Conservation (phyloP, 2,888 invertebrate species). For the Monoplex corrugatus region DNA sequence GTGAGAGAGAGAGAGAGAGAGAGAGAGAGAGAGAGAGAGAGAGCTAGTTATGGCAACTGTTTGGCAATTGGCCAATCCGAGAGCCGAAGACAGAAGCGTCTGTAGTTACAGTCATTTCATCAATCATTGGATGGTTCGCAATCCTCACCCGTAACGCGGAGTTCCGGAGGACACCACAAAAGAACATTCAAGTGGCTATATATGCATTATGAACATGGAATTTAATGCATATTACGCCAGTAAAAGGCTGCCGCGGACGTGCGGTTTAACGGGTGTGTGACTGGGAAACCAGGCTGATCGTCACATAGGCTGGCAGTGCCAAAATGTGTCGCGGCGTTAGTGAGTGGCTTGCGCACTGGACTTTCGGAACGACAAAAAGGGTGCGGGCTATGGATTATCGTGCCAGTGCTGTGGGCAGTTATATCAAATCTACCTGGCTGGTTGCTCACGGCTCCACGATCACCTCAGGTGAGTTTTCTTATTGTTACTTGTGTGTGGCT, state of each 20-base stretch:
- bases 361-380: not conserved
- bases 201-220: conserved; percentile 27
- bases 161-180: conserved; percentile 2
- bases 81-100: conserved; percentile 45
- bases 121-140: conserved; percentile 32
- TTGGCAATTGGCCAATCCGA: conserved; percentile 41
- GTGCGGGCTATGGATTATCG: not conserved
- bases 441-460: not conserved
- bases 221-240: not conserved
- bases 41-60: not conserved
- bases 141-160: not conserved
- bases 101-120: conserved; percentile 48
- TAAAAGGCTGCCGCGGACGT: not conserved
- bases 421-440: not conserved
- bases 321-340: conserved; percentile 11
- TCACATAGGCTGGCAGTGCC: not conserved
- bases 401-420: not conserved
- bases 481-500: too few relatives aligned
- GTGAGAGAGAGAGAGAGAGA: not conserved
- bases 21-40: not conserved
- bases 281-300: not conserved
- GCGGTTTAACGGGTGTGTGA: not conserved
- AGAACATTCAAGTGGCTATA: not conserved
- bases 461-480: conserved; percentile 28
- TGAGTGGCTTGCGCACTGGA: not conserved